Evolutionary conservation across 2,888 invertebrate genomes (phyloP).

Genomic region (Tortricodes alternella): DNA sequence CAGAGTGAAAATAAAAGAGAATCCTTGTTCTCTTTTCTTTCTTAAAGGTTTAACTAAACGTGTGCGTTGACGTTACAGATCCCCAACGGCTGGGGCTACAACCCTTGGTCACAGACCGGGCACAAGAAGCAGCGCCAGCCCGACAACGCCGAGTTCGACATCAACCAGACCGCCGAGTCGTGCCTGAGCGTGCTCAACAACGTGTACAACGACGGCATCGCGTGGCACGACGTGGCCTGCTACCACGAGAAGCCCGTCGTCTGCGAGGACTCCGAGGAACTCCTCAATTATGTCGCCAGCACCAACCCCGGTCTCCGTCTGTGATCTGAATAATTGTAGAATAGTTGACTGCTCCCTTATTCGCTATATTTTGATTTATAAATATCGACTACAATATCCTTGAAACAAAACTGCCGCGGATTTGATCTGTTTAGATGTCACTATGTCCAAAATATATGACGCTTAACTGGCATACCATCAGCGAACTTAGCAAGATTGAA

Average conservation of each 20-base stretch:
- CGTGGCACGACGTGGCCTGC: conserved; percentile 97
- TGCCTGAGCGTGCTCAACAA: conserved; percentile 94
- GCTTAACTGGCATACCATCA: too few species aligned
- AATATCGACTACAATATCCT: too few species aligned
- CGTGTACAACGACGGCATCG: conserved; percentile 96
- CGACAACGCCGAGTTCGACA: conserved; percentile 95
- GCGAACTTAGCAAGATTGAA: too few species aligned
- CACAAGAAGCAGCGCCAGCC: conserved; percentile 95
- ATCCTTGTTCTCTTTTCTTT: too few species aligned
- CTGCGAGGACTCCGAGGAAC: conserved; percentile 95
- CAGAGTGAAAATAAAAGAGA: too few species aligned
- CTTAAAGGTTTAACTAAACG: background rate
- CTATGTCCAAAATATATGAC: too few species aligned
- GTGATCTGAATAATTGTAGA: too few species aligned
- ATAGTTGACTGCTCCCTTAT: too few species aligned
- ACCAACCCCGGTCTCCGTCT: conserved; percentile 93
- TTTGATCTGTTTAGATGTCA: too few species aligned
- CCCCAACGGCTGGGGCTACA: conserved; percentile 89
- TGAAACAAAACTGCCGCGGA: too few species aligned
- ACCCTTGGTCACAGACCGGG: conserved; percentile 95
- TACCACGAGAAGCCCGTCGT: conserved; percentile 96
- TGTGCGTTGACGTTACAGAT: conserved; percentile 55
- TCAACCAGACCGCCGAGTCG: conserved; percentile 93
- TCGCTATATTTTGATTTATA: background rate
- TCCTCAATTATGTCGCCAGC: conserved; percentile 91